phyloP scores from a whole-genome alignment of 2,888 invertebrate species.

The Buathra laborator region DNA sequence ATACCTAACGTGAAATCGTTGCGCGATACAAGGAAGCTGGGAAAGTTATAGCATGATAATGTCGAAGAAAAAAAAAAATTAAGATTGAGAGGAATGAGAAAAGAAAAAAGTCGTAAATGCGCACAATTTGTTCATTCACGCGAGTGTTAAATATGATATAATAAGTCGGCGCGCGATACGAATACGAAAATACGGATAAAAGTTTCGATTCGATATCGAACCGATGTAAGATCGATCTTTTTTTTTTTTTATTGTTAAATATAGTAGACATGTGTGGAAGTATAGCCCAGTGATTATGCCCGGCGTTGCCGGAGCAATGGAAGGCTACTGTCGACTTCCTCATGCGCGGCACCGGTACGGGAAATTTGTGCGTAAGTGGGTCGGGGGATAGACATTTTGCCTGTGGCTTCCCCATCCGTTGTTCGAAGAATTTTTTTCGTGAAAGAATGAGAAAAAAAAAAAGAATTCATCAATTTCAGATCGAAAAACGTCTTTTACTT shows the following conservation, averaged over 20 bases:
- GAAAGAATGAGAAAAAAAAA: background rate
- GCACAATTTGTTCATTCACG: constrained; percentile 44
- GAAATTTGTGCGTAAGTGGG: constrained; percentile 11
- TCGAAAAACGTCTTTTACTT: too few species aligned
- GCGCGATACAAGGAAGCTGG: constrained; percentile 65
- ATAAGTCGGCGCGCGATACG: constrained; percentile 2
- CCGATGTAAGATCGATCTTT: constrained; percentile 16
- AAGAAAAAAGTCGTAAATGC: background rate
- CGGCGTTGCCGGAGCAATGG: constrained; percentile 47
- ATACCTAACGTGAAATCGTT: constrained; percentile 48
- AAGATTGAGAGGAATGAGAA: constrained; percentile 35
- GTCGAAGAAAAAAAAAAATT: constrained; percentile 9
- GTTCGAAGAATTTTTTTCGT: background rate
- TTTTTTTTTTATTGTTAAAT: constrained; percentile 12
- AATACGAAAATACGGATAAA: constrained; percentile 34
- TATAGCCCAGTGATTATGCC: constrained; percentile 56
- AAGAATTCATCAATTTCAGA: background rate
- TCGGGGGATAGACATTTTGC: constrained; percentile 41
- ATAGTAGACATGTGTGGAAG: constrained; percentile 35
- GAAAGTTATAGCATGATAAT: constrained; percentile 57
- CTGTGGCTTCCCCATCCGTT: constrained; percentile 17
- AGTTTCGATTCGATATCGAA: constrained; percentile 6
- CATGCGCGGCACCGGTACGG: constrained; percentile 37
- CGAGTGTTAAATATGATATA: constrained; percentile 33
- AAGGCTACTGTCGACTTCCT: constrained; percentile 63